These are phyloP conservation scores for Cladorhizidae sp. DNA, from an alignment of 37 sponge, comb jelly and placozoan genomes.

Conservation along the genomic window DNA sequence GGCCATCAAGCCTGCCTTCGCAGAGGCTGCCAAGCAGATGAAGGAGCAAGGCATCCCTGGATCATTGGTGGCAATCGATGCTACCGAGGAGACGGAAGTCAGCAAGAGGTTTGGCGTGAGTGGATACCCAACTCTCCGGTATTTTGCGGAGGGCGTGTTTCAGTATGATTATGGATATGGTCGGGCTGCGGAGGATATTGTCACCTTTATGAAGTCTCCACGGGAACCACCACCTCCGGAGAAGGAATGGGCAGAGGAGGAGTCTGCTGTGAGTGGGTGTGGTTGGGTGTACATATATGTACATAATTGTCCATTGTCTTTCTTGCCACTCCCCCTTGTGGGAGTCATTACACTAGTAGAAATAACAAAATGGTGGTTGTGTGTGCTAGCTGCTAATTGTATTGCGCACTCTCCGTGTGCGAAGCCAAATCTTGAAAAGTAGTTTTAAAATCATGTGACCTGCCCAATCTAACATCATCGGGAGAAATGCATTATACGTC, in stretches of 20 bases:
- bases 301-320: no score
- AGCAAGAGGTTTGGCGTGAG: constrained; percentile 67
- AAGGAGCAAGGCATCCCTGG: constrained; percentile 73
- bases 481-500: no score
- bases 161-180: constrained; percentile 70
- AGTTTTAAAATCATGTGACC: no score
- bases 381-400: no score
- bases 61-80: constrained; percentile 87
- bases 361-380: no score
- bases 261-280: constrained; percentile 45
- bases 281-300: not conserved
- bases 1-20: constrained; percentile 90
- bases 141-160: constrained; percentile 71
- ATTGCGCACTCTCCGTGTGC: no score
- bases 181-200: constrained; percentile 61
- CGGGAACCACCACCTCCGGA: constrained; percentile 88
- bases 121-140: constrained; percentile 84
- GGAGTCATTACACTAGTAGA: no score
- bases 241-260: constrained; percentile 79
- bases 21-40: constrained; percentile 59
- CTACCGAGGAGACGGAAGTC: constrained; percentile 59
- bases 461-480: no score
- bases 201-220: constrained; percentile 93
- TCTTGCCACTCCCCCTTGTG: no score
- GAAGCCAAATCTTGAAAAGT: no score